Evolutionary conservation across 1,140 invertebrate genomes (phyloP).

Genomic region (Drosophila gunungcola): DNA sequence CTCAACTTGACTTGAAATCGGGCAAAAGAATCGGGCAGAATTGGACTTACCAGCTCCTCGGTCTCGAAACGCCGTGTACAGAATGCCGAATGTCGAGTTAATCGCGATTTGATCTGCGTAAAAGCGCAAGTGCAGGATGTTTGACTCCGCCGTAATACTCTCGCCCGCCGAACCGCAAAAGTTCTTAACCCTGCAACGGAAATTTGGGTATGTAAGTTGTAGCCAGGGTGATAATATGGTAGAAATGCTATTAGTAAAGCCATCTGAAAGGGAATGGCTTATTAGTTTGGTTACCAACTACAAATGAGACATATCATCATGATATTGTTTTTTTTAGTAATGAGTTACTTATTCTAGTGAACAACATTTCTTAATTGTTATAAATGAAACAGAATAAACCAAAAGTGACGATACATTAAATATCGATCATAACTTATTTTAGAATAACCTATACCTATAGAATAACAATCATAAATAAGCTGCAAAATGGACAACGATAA

Average conservation of each 20-base stretch:
- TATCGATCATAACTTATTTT: too few relatives aligned
- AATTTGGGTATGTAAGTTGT: not conserved
- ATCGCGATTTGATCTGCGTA: conserved; percentile 88
- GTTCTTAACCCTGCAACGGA: conserved; percentile 86
- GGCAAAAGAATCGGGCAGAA: conserved; percentile 1
- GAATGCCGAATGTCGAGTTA: conserved; percentile 89
- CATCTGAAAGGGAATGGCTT: not conserved
- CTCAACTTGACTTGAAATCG: conserved; percentile 10
- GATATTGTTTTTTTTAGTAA: too few relatives aligned
- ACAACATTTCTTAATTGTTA: too few relatives aligned
- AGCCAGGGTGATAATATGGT: too few relatives aligned
- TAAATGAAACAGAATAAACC: too few relatives aligned
- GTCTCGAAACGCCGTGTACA: conserved; percentile 91
- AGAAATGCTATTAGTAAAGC: too few relatives aligned
- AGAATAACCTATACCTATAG: not conserved
- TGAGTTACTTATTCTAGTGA: too few relatives aligned
- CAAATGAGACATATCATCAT: too few relatives aligned
- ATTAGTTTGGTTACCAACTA: too few relatives aligned
- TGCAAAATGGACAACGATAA: not conserved
- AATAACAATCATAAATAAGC: not conserved
- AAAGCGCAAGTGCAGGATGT: conserved; percentile 89
- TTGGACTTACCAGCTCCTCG: conserved; percentile 81
- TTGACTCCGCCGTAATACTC: conserved; percentile 87
- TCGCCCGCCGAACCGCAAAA: conserved; percentile 93
- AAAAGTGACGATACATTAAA: too few relatives aligned